phyloP scores from a whole-genome alignment of 2,113 vertebrate species.

The Silurus asotus region DNA sequence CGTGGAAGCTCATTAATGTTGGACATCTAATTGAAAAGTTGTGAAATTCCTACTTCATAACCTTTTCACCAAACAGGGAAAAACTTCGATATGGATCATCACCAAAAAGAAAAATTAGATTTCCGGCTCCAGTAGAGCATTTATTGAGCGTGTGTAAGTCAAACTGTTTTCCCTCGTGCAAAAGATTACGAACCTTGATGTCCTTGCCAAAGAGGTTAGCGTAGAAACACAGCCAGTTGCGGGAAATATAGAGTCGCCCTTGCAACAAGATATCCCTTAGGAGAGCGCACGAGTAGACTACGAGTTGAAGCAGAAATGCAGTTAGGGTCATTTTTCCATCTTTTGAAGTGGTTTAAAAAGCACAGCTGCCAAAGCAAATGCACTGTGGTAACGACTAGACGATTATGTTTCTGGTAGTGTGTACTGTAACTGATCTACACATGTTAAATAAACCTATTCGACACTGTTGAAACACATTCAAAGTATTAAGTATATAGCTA shows the following conservation, averaged over 20 bases:
- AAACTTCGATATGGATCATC: not conserved
- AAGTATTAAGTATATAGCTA: not conserved
- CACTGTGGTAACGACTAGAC: not conserved
- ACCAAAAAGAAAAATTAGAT: not conserved
- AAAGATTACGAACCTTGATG: constrained; percentile 81
- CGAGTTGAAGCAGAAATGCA: not conserved
- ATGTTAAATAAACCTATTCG: not conserved
- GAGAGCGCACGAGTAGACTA: constrained; percentile 94
- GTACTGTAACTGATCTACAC: not conserved
- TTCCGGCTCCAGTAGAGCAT: not conserved
- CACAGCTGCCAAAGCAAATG: not conserved
- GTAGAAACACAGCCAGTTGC: constrained; percentile 96
- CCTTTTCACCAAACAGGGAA: not conserved
- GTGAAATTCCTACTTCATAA: not conserved
- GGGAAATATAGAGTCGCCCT: constrained; percentile 94
- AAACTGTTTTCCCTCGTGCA: not conserved
- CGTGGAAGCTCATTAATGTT: too few relatives aligned
- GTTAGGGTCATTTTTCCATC: not conserved
- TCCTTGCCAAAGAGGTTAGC: constrained; percentile 96
- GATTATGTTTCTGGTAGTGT: not conserved
- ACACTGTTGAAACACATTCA: not conserved
- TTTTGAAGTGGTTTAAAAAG: not conserved
- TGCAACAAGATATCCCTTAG: constrained; percentile 93
- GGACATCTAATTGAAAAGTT: too few relatives aligned
- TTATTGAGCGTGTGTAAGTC: not conserved